phyloP scores from a whole-genome alignment of 2,113 vertebrate genomes.

The Lepisosteus osseus region DNA sequence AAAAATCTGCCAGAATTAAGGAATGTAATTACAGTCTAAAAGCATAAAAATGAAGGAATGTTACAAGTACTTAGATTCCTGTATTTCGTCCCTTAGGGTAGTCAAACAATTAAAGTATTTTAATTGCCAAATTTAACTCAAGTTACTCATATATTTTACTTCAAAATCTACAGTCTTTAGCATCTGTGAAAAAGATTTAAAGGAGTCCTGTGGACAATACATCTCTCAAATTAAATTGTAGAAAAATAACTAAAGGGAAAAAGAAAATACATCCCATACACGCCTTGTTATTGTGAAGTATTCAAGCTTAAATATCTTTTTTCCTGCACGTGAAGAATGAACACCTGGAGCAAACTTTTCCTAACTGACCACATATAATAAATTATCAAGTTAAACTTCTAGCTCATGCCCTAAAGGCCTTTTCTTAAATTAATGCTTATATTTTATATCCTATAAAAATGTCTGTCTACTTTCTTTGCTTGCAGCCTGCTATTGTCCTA shows the following conservation, averaged over 20 bases:
- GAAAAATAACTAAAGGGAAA: not conserved
- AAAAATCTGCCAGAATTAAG: constrained; percentile 8
- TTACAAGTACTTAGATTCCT: not conserved
- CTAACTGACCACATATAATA: constrained; percentile 61
- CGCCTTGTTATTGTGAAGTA: constrained; percentile 40
- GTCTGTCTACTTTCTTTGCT: constrained; percentile 44
- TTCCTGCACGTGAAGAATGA: constrained; percentile 59
- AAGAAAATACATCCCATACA: not conserved
- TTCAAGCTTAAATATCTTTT: constrained; percentile 54
- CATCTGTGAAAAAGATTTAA: constrained; percentile 60
- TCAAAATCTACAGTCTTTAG: too few relatives aligned
- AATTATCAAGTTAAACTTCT: constrained; percentile 54
- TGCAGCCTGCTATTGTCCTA: constrained; percentile 44
- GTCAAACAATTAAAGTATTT: constrained; percentile 25
- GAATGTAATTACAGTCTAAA: constrained; percentile 25
- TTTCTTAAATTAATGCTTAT: constrained; percentile 49
- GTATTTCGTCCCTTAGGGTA: constrained; percentile 13
- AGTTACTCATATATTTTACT: constrained; percentile 24
- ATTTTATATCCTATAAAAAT: constrained; percentile 58
- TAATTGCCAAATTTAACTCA: constrained; percentile 31
- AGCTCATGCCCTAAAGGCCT: constrained; percentile 47
- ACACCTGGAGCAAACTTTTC: constrained; percentile 60
- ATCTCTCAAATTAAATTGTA: constrained; percentile 34
- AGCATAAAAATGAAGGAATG: constrained; percentile 26
- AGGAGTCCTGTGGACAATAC: constrained; percentile 47